phyloP scores from a whole-genome alignment of 2,113 vertebrate species.

The Petroica traversi region DNA sequence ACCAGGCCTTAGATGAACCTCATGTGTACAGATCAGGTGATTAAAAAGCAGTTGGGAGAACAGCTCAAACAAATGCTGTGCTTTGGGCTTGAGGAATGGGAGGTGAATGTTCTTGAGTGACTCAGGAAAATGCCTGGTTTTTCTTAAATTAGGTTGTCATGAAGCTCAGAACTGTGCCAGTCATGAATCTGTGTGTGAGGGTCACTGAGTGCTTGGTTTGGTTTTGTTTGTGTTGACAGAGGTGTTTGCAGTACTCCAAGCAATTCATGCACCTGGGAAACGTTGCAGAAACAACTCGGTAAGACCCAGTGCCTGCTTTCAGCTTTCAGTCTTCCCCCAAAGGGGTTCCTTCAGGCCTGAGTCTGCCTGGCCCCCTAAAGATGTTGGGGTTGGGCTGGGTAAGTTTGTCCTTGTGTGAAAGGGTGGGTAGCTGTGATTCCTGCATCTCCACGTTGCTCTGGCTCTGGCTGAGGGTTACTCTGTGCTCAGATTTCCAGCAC shows the following conservation, averaged over 20 bases:
- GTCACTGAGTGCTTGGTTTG: neutral
- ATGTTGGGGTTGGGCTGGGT: neutral
- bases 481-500: neutral
- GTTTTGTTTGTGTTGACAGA: slow-evolving; percentile 74
- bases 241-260: slow-evolving; percentile 90
- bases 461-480: neutral
- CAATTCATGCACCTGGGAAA: slow-evolving; percentile 95
- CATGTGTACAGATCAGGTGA: neutral
- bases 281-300: slow-evolving; percentile 89
- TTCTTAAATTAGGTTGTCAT: neutral
- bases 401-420: neutral
- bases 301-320: slow-evolving; percentile 3
- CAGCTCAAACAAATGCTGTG: neutral
- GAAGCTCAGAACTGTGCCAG: neutral
- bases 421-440: neutral
- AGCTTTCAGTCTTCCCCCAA: neutral
- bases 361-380: neutral
- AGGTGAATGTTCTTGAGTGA: neutral
- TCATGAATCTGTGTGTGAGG: neutral
- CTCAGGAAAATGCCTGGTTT: neutral
- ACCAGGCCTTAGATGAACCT: neutral
- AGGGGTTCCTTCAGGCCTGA: neutral
- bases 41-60: neutral
- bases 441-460: neutral
- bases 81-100: neutral